phyloP scores from a whole-genome alignment of 1,140 invertebrate species.

The Augochlora pura region DNA sequence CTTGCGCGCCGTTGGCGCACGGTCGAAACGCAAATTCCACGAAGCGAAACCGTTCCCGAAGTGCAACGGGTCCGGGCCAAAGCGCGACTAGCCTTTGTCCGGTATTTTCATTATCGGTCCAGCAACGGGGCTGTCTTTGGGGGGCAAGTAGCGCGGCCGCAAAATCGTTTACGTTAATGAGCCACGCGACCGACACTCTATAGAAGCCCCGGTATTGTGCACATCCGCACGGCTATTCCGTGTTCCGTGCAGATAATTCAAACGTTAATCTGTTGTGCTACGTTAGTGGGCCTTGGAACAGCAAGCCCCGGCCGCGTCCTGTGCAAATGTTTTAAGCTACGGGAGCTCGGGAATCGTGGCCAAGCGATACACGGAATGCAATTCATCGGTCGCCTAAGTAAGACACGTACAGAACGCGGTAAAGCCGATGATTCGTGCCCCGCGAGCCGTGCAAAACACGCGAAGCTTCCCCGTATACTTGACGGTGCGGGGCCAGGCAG shows the following conservation, averaged over 20 bases:
- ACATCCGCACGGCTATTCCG: neutral
- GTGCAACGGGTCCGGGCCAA: too few relatives aligned
- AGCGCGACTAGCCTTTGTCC: too few relatives aligned
- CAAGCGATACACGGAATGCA: neutral
- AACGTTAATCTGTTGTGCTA: slow-evolving; percentile 4
- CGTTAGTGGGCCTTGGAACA: neutral
- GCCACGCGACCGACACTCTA: slow-evolving; percentile 12
- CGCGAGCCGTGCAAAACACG: too few relatives aligned
- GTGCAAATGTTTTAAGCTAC: neutral
- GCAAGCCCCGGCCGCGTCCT: too few relatives aligned
- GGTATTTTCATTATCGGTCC: neutral
- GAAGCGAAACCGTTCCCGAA: too few relatives aligned
- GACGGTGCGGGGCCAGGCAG: too few relatives aligned
- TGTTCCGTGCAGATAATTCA: slow-evolving; percentile 11
- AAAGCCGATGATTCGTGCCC: too few relatives aligned
- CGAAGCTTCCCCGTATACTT: too few relatives aligned
- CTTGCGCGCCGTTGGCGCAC: too few relatives aligned
- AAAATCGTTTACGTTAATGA: slow-evolving; percentile 43
- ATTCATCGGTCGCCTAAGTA: neutral
- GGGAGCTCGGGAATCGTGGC: neutral
- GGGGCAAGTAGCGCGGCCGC: neutral
- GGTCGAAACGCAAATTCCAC: too few relatives aligned
- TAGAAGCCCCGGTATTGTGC: neutral
- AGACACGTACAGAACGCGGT: too few relatives aligned
- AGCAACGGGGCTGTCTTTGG: slow-evolving; percentile 1